phyloP scores from a whole-genome alignment of 1,140 invertebrate genomes.

The Eueides isabella region DNA sequence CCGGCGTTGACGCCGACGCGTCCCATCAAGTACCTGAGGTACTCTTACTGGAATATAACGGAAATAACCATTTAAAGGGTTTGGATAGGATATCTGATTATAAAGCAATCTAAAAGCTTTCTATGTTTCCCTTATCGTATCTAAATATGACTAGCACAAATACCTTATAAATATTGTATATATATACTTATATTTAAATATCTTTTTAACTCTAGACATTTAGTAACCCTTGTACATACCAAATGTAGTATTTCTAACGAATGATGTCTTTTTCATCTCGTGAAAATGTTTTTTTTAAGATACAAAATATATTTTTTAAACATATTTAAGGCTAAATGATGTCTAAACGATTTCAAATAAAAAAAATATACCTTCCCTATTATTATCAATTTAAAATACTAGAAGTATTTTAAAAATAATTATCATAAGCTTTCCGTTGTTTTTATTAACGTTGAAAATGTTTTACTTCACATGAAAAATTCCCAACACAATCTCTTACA shows the following conservation, averaged over 20 bases:
- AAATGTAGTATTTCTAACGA: no score
- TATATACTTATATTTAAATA: neutral
- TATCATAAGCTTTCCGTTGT: no score
- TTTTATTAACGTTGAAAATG: neutral
- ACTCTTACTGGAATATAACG: neutral
- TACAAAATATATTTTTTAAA: no score
- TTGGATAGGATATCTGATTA: neutral
- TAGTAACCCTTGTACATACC: no score
- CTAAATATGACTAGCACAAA: neutral
- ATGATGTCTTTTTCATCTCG: no score
- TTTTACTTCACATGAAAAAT: constrained; percentile 1
- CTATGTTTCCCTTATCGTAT: neutral
- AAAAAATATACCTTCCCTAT: no score
- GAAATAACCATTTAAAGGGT: neutral
- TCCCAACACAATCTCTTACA: neutral
- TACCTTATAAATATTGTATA: neutral
- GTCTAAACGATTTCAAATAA: no score
- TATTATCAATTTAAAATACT: no score
- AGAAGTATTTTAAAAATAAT: no score
- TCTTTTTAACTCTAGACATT: no score
- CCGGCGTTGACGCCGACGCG: constrained; percentile 48
- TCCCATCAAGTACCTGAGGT: constrained; percentile 5
- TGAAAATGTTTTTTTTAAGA: no score
- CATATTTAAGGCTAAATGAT: no score
- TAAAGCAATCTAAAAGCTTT: neutral